These are phyloP conservation scores for Itoplectis maculator DNA, from an alignment of 2,888 invertebrate species.

Conservation along the genomic window DNA sequence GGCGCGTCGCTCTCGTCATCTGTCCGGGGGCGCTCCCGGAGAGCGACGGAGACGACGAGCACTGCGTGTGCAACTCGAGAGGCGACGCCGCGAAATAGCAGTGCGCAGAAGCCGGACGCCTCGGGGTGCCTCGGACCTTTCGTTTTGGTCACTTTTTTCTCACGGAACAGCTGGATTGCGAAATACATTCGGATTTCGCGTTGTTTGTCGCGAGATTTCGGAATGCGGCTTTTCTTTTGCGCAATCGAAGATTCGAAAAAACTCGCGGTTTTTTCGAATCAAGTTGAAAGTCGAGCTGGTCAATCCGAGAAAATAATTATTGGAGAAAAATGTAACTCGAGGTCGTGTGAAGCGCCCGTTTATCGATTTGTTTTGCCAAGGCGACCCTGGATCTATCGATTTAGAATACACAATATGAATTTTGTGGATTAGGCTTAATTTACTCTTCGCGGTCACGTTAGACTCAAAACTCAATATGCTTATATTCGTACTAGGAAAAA, in stretches of 20 bases:
- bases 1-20: conserved; percentile 25
- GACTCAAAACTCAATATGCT: background rate
- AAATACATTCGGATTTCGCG: background rate
- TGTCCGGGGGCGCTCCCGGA: background rate
- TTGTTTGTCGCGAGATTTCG: background rate
- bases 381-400: no score
- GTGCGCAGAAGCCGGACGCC: conserved; percentile 9
- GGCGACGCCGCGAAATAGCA: background rate
- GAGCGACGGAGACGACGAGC: background rate
- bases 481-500: background rate
- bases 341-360: no score
- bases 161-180: background rate
- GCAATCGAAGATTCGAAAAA: background rate
- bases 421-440: background rate
- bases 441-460: background rate
- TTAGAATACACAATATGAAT: background rate
- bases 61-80: background rate
- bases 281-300: no score
- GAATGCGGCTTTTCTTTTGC: background rate
- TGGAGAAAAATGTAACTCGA: no score
- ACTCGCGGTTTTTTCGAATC: background rate
- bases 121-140: conserved; percentile 1
- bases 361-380: background rate
- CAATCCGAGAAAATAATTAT: no score
- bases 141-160: conserved; percentile 17